Conservation (phyloP, 2,888 invertebrate species). For the Mythimna loreyi region DNA sequence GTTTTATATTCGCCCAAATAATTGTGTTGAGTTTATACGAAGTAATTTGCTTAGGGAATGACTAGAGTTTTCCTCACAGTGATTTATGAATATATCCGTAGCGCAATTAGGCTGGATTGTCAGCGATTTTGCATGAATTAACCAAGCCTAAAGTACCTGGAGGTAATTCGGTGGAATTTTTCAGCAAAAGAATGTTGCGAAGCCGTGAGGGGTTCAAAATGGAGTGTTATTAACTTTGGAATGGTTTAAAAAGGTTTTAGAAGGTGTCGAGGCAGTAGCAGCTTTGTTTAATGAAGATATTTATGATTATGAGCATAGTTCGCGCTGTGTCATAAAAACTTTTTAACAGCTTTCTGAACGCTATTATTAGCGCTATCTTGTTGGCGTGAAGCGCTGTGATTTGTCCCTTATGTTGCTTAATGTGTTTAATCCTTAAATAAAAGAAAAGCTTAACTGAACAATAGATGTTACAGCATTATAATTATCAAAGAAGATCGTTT, state of each 20-base stretch:
- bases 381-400: slow-evolving; percentile 28
- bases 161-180: slow-evolving; percentile 59
- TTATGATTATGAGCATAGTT: slow-evolving; percentile 56
- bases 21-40: slow-evolving; percentile 58
- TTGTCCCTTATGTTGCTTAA: slow-evolving; percentile 6
- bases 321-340: slow-evolving; percentile 43
- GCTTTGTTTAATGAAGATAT: slow-evolving; percentile 59
- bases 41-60: slow-evolving; percentile 64
- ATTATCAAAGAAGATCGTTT: background rate
- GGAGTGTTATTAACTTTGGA: slow-evolving; percentile 56
- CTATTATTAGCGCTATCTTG: slow-evolving; percentile 49
- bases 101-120: slow-evolving; percentile 64
- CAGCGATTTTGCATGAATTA: slow-evolving; percentile 63
- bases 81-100: slow-evolving; percentile 63
- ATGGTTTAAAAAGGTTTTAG: slow-evolving; percentile 56
- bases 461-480: no score
- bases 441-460: background rate
- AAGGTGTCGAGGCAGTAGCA: slow-evolving; percentile 52
- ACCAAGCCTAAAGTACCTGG: slow-evolving; percentile 45
- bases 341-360: slow-evolving; percentile 43
- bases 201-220: slow-evolving; percentile 51
- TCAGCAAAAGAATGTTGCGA: slow-evolving; percentile 43
- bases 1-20: slow-evolving; percentile 52
- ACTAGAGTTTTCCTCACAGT: slow-evolving; percentile 64
- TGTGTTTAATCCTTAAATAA: slow-evolving; percentile 3